Evolutionary conservation across 2,888 invertebrate genomes (phyloP).

Genomic region (Frankliniella intonsa): DNA sequence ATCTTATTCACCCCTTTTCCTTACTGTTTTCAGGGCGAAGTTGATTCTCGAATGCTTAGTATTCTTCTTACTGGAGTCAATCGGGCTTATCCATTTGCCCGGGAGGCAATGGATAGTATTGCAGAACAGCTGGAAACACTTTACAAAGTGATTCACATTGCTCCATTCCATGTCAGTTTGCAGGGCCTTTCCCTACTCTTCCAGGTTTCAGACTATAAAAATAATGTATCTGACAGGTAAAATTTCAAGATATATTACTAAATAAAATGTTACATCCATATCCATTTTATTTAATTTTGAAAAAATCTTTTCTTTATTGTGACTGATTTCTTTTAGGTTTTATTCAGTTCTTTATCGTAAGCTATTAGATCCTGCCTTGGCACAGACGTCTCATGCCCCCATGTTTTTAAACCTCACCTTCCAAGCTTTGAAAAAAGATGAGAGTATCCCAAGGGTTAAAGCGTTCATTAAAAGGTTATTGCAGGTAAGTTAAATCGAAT

Average conservation of each 20-base stretch:
- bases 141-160: conserved; percentile 74
- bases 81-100: conserved; percentile 76
- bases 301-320: conserved; percentile 36
- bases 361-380: conserved; percentile 68
- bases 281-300: conserved; percentile 18
- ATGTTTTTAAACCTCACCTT: conserved; percentile 82
- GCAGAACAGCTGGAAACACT: conserved; percentile 66
- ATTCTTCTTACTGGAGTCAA: conserved; percentile 78
- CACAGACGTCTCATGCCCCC: conserved; percentile 63
- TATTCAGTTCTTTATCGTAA: conserved; percentile 88
- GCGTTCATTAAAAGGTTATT: conserved; percentile 83
- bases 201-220: conserved; percentile 56
- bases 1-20: background rate
- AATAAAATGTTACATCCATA: conserved; percentile 32
- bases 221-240: conserved; percentile 56
- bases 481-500: conserved; percentile 50
- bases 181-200: conserved; percentile 59
- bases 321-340: conserved; percentile 53
- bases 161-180: conserved; percentile 63
- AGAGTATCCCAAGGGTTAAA: conserved; percentile 62
- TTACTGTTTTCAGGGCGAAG: conserved; percentile 55
- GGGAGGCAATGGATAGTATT: conserved; percentile 52
- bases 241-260: conserved; percentile 9
- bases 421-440: conserved; percentile 77
- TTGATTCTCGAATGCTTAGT: conserved; percentile 78